Conservation (phyloP, 1,140 invertebrate genomes). For the Oreohelix idahoensis region DNA sequence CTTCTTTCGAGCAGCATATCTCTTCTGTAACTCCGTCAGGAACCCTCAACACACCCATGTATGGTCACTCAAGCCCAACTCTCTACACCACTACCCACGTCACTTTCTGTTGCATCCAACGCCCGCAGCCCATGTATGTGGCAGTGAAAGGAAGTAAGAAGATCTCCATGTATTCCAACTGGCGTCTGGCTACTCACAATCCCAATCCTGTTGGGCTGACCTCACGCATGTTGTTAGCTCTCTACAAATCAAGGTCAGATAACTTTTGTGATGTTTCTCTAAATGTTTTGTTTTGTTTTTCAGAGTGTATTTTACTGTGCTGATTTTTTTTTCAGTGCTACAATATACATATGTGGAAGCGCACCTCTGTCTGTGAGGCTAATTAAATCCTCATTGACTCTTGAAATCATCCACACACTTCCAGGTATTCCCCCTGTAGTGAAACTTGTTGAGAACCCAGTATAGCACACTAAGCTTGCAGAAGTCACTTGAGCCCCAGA, state of each 20-base stretch:
- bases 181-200: conserved; percentile 79
- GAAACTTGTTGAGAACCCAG: no score
- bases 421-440: no score
- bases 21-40: conserved; percentile 30
- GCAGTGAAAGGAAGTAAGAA: conserved; percentile 80
- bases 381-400: no score
- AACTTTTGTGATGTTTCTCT: neutral
- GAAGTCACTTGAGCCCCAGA: no score
- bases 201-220: conserved; percentile 82
- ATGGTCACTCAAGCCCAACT: conserved; percentile 65
- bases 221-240: conserved; percentile 79
- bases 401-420: no score
- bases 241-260: conserved; percentile 69
- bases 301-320: neutral
- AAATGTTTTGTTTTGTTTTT: neutral
- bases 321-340: conserved; percentile 5
- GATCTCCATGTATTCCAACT: conserved; percentile 98
- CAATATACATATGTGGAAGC: no score
- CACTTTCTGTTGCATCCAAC: conserved; percentile 91
- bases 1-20: neutral
- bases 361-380: no score
- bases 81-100: conserved; percentile 72
- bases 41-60: conserved; percentile 39
- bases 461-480: no score
- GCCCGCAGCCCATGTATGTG: conserved; percentile 95